These are phyloP conservation scores for Orcinus orca DNA, from an alignment of 2,113 vertebrate species.

Conservation along the genomic window DNA sequence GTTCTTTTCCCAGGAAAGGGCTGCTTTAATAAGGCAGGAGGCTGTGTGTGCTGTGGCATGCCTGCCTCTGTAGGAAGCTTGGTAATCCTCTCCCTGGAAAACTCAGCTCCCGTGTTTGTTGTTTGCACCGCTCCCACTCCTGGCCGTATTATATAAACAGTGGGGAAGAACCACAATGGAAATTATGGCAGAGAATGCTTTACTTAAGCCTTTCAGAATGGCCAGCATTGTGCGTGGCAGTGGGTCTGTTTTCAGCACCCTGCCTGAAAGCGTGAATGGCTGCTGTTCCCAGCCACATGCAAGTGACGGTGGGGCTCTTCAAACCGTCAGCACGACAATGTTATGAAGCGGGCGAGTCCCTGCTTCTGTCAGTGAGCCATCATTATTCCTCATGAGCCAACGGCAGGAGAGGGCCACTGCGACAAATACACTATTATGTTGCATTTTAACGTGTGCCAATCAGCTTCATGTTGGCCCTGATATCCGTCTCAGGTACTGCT, in stretches of 20 bases:
- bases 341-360: slow-evolving; percentile 69
- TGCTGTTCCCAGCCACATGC: slow-evolving; percentile 67
- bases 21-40: slow-evolving; percentile 62
- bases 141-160: slow-evolving; percentile 67
- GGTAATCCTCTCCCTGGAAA: slow-evolving; percentile 60
- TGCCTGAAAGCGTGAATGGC: slow-evolving; percentile 78
- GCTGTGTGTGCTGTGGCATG: not conserved
- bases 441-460: slow-evolving; percentile 71
- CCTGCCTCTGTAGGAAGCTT: slow-evolving; percentile 46
- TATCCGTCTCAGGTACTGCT: slow-evolving; percentile 56
- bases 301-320: slow-evolving; percentile 55
- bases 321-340: slow-evolving; percentile 63
- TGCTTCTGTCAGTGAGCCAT: slow-evolving; percentile 70
- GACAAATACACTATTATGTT: slow-evolving; percentile 63
- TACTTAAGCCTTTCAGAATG: slow-evolving; percentile 67
- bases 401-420: slow-evolving; percentile 37
- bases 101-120: slow-evolving; percentile 58
- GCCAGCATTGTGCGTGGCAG: slow-evolving; percentile 64
- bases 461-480: slow-evolving; percentile 67
- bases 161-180: slow-evolving; percentile 67
- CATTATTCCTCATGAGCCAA: slow-evolving; percentile 74
- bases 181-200: slow-evolving; percentile 71
- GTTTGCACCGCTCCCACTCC: slow-evolving; percentile 43
- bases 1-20: slow-evolving; percentile 64
- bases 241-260: slow-evolving; percentile 73